These are phyloP conservation scores for Heptranchias perlo DNA, from an alignment of 2,113 vertebrate genomes.

Conservation along the genomic window DNA sequence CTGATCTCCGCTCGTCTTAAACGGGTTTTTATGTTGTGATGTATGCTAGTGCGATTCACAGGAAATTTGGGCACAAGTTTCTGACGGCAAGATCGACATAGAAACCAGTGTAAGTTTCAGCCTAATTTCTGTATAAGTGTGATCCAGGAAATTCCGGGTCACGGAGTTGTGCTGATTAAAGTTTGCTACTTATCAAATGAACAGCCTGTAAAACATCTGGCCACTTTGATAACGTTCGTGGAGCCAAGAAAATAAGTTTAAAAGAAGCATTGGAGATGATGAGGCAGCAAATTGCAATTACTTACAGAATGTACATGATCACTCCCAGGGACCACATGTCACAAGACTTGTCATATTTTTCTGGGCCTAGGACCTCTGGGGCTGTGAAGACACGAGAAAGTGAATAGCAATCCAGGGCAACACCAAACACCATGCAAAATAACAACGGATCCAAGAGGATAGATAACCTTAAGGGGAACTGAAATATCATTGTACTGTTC, in stretches of 20 bases:
- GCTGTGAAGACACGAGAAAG: conserved; percentile 55
- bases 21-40: not conserved
- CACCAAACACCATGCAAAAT: not conserved
- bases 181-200: not conserved
- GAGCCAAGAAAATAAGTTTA: not conserved
- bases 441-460: not conserved
- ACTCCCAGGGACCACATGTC: conserved; percentile 99
- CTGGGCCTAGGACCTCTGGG: conserved; percentile 92
- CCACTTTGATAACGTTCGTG: not conserved
- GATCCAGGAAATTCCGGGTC: not conserved
- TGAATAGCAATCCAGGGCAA: not conserved
- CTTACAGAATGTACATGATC: conserved; percentile 99
- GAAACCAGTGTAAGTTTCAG: not conserved
- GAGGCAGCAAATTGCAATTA: conserved; percentile 49
- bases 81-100: not conserved
- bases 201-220: not conserved
- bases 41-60: not conserved
- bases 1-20: not conserved
- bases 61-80: not conserved
- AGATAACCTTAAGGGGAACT: not conserved
- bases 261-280: not conserved
- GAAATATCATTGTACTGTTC: not conserved
- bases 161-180: not conserved
- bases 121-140: not conserved
- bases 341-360: conserved; percentile 98